phyloP scores from a whole-genome alignment of 2,888 invertebrate genomes.

The Cheilosia pagana region DNA sequence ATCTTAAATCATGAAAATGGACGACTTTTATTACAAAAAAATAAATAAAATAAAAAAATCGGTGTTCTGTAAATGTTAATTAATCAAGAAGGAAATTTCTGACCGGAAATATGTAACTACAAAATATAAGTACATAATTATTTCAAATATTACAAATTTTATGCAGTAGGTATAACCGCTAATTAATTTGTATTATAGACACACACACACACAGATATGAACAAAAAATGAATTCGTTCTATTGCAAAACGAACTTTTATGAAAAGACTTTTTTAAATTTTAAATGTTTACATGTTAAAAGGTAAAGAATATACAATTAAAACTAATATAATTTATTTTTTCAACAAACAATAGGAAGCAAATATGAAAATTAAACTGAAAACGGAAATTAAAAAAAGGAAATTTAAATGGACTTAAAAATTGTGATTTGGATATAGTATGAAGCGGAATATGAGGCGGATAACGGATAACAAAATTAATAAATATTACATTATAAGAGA shows the following conservation, averaged over 20 bases:
- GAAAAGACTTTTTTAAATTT: constrained; percentile 67
- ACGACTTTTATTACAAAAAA: constrained; percentile 63
- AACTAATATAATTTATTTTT: constrained; percentile 68
- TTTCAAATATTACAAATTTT: constrained; percentile 39
- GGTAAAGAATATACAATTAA: constrained; percentile 34
- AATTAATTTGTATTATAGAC: constrained; percentile 59
- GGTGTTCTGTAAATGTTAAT: constrained; percentile 75
- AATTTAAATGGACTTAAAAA: constrained; percentile 77
- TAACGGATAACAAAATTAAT: constrained; percentile 34
- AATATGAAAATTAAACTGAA: constrained; percentile 60
- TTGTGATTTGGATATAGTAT: constrained; percentile 81
- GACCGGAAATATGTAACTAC: too few relatives aligned
- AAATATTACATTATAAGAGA: constrained; percentile 28
- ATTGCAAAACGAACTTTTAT: constrained; percentile 51
- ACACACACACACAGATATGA: constrained; percentile 30
- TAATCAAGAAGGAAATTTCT: background rate
- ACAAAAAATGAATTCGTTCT: constrained; percentile 32
- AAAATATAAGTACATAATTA: too few relatives aligned
- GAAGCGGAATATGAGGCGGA: constrained; percentile 76
- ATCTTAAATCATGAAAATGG: constrained; percentile 55
- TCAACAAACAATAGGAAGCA: constrained; percentile 62
- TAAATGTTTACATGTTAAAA: constrained; percentile 62
- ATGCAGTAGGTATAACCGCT: constrained; percentile 38
- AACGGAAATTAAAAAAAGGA: constrained; percentile 62
- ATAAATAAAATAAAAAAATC: constrained; percentile 59